phyloP scores from a whole-genome alignment of 1,140 invertebrate genomes.

The Acyrthosiphon pisum region DNA sequence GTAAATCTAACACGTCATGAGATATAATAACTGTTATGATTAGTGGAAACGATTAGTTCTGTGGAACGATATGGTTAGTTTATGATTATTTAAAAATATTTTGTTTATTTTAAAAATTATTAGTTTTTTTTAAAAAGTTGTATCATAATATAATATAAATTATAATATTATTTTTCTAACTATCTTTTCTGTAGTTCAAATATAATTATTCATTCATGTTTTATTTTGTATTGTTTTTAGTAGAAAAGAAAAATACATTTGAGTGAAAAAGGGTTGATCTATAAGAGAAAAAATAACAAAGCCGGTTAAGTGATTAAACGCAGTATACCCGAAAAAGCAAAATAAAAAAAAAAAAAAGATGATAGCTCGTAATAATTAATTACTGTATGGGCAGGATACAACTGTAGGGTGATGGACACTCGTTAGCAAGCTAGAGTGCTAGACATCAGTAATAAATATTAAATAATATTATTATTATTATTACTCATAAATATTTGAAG shows the following conservation, averaged over 20 bases:
- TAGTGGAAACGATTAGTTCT: not conserved
- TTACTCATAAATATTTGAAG: not conserved
- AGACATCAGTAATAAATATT: not conserved
- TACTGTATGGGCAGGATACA: not conserved
- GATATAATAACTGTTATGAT: not conserved
- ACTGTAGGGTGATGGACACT: not conserved
- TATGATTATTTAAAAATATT: not conserved
- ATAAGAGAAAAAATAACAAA: not conserved
- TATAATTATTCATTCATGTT: not conserved
- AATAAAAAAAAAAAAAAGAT: not conserved
- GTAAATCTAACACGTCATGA: too few relatives aligned
- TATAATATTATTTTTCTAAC: not conserved
- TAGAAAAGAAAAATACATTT: not conserved
- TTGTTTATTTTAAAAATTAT: not conserved
- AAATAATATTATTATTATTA: slow-evolving; percentile 1
- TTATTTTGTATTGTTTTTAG: not conserved
- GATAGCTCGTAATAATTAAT: not conserved
- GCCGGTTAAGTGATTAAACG: not conserved
- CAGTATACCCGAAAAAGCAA: not conserved
- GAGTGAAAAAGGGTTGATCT: not conserved
- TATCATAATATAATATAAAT: not conserved
- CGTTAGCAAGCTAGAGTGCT: too few relatives aligned
- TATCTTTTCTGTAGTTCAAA: not conserved
- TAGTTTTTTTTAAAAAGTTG: not conserved
- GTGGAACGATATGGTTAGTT: not conserved